Evolutionary conservation across 2,113 vertebrate genomes (phyloP).

Genomic region (Phyllostomus discolor): DNA sequence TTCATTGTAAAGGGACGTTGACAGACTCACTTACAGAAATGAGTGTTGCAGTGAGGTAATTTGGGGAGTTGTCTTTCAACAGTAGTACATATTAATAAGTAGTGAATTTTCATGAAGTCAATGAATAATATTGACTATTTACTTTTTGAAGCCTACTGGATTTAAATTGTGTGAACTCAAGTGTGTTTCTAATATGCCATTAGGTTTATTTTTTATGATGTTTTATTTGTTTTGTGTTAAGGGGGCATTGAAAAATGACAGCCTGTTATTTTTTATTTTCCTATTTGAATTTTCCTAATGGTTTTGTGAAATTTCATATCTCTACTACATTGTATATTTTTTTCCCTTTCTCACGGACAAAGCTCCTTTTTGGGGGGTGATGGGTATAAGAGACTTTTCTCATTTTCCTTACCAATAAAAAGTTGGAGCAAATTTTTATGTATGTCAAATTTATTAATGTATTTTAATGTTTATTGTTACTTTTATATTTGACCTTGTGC

Average conservation of each 20-base stretch:
- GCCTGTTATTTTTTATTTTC: too few species aligned
- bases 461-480: background rate
- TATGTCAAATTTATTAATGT: background rate
- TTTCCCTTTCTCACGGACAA: background rate
- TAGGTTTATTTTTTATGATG: too few species aligned
- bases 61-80: background rate
- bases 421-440: background rate
- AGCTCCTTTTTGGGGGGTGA: background rate
- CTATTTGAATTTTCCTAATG: background rate
- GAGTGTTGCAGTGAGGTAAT: background rate
- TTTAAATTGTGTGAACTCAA: background rate
- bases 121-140: background rate
- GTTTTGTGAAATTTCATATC: background rate
- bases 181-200: background rate
- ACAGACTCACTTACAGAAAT: background rate
- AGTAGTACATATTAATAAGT: background rate
- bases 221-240: too few species aligned
- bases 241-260: too few species aligned
- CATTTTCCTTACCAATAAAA: background rate
- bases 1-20: background rate
- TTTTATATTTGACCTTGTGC: background rate
- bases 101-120: background rate
- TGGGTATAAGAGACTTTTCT: background rate
- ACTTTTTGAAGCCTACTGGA: background rate
- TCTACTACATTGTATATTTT: background rate